Conservation (phyloP, 2,888 invertebrate species). For the Pemphredon lugubris region DNA sequence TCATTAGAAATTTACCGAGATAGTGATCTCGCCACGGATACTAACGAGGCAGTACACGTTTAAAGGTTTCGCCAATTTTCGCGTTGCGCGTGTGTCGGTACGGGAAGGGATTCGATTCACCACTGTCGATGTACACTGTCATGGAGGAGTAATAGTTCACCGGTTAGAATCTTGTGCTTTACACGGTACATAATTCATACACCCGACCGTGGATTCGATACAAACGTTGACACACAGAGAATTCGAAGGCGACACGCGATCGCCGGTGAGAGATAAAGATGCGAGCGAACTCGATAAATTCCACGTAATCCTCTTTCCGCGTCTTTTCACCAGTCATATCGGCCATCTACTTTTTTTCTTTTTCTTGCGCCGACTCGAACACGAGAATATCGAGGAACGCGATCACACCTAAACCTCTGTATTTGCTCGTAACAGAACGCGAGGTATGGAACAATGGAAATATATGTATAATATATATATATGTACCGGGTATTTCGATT, state of each 20-base stretch:
- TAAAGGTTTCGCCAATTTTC: too few species aligned
- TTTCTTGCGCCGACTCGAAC: conserved; percentile 17
- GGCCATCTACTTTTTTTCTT: conserved; percentile 44
- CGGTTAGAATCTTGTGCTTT: conserved; percentile 12
- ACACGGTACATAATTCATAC: conserved; percentile 10
- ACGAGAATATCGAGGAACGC: conserved; percentile 36
- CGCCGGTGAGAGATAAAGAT: conserved; percentile 30
- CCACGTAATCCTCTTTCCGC: conserved; percentile 51
- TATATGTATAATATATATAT: too few species aligned
- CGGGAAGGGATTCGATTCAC: too few species aligned
- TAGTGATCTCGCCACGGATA: too few species aligned
- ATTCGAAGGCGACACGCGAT: conserved; percentile 39
- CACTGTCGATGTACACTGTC: conserved; percentile 40
- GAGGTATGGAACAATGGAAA: not conserved
- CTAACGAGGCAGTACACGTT: too few species aligned
- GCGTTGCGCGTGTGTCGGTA: too few species aligned
- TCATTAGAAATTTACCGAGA: too few species aligned
- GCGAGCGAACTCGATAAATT: conserved; percentile 54
- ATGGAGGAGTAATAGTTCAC: conserved; percentile 37
- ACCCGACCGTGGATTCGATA: not conserved
- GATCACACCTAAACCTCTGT: conserved; percentile 30
- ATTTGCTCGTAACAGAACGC: not conserved
- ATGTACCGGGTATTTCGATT: too few species aligned
- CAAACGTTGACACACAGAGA: conserved; percentile 19
- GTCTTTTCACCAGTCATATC: conserved; percentile 29